A percentile compares a stretch with the other conserved stretches of the same genome.
Evolutionary conservation across 2,797 vertebrate species (phyloP).

Genomic region (Nannoperca obscura): DNA sequence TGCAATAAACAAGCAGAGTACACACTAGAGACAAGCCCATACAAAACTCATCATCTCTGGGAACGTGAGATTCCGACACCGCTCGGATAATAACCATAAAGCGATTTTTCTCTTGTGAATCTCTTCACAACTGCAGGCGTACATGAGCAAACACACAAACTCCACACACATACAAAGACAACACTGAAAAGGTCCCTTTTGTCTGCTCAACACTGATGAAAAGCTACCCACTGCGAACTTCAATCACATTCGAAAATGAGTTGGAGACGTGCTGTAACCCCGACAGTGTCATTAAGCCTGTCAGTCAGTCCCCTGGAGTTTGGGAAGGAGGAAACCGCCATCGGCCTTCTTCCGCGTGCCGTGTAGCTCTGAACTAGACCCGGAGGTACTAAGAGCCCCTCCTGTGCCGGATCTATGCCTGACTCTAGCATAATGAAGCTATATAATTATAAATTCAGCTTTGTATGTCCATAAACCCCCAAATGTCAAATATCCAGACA

Average conservation of each 20-base stretch:
- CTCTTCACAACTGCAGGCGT: constrained; percentile 48
- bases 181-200: constrained; percentile 76
- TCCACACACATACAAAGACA: constrained; percentile 68
- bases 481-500: constrained; percentile 70
- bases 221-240: constrained; percentile 84
- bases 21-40: constrained; percentile 66
- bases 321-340: constrained; percentile 51
- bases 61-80: constrained; percentile 60
- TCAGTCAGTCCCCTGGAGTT: constrained; percentile 75
- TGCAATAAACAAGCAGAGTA: constrained; percentile 69
- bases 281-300: constrained; percentile 81
- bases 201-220: constrained; percentile 83
- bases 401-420: constrained; percentile 59
- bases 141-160: constrained; percentile 62
- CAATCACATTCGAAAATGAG: constrained; percentile 83
- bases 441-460: constrained; percentile 66
- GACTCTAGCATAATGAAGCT: constrained; percentile 74
- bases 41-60: constrained; percentile 71
- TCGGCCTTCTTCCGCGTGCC: constrained; percentile 53
- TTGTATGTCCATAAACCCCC: constrained; percentile 65
- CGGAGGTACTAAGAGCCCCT: constrained; percentile 57
- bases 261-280: constrained; percentile 75
- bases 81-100: constrained; percentile 68
- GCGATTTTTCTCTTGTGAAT: constrained; percentile 63
- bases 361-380: constrained; percentile 60